Base-by-base conservation (phyloP, 2,797 vertebrate genomes). In the Lepilemur ruficaudatus region DNA sequence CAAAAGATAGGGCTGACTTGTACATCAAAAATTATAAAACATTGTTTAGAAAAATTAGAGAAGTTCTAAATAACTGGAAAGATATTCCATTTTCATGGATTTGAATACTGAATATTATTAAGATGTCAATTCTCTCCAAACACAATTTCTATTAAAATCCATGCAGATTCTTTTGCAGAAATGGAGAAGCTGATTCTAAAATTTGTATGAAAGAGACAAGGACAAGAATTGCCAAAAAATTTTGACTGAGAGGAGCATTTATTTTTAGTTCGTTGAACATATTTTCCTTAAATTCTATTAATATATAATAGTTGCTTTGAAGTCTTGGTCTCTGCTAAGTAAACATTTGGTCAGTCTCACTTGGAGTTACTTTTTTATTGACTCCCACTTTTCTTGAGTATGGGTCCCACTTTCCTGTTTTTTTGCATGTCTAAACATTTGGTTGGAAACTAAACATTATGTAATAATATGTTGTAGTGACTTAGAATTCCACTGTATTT, bases 271-370 rank as follows among this genome's bases (percentile, higher is more conserved):
- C 55, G 73, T 25, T 59, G 41, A 82, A 22, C 15, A 25, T 57
- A 85, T 81, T 95, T 92, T 78, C 10, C 2, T 89, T 88, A 59
- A 89, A 73, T 82, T 86, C 20, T 92, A 17, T 79, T n/a, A 89
- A 41, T 90, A 41, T 76, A 52, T 61, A 81, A 80, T 46, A 78
- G 6, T 70, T 61, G 35, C 30, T 93, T 65, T 76, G 75, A 96
- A 90, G 35, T 57, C 35, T 84, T 93, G 23, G 13, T 75, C 52
- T 85, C 82, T 59, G 13, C 30, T 88, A 91, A 75, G n/a, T 73
- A 50, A 80, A 80, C 22, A 75, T 75, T 61, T 93, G 35, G 67
- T 52, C n/a, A 32, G 72, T 46, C 30, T 52, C 10, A 89, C 14
- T 75, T 95, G 57, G 12, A 82, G 59, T 65, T 46, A 67, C 61